Evolutionary conservation across 2,888 invertebrate species (phyloP).

Genomic region (Lomographa bimaculata): DNA sequence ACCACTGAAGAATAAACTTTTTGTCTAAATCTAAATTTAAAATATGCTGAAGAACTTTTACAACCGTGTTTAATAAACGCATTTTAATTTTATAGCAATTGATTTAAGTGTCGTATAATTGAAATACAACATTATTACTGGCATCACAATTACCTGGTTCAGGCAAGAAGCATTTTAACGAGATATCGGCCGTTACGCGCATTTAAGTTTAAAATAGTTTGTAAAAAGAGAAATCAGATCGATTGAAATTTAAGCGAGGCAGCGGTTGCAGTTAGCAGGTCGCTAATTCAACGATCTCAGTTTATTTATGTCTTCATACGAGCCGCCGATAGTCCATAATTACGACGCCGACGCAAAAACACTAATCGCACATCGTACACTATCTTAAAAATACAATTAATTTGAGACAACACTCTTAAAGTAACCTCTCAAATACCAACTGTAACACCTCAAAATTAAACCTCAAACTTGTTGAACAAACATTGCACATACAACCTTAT

Average conservation of each 20-base stretch:
- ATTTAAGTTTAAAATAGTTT: constrained; percentile 34
- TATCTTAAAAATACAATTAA: constrained; percentile 32
- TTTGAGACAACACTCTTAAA: constrained; percentile 6
- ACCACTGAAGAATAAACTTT: no score
- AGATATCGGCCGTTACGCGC: constrained; percentile 24
- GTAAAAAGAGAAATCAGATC: constrained; percentile 56
- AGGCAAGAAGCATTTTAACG: constrained; percentile 28
- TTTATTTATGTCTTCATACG: constrained; percentile 84
- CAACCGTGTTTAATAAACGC: no score
- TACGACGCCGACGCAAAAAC: constrained; percentile 77
- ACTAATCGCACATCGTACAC: constrained; percentile 74
- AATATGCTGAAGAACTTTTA: no score
- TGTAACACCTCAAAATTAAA: constrained; percentile 3
- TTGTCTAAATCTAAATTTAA: no score
- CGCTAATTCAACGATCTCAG: constrained; percentile 70
- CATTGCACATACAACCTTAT: constrained; percentile 26
- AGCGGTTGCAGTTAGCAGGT: constrained; percentile 49
- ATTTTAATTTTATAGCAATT: constrained; percentile 6
- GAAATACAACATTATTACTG: constrained; percentile 13
- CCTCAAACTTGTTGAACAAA: constrained; percentile 10
- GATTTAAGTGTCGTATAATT: constrained; percentile 26
- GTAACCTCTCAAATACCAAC: constrained; percentile 20
- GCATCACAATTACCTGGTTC: constrained; percentile 19
- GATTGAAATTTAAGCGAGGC: constrained; percentile 67
- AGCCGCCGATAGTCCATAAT: constrained; percentile 81